Percentiles rank a stretch among this genome's conserved stretches.
Evolutionary conservation across 2,888 invertebrate species (phyloP).

Genomic region (Cheilosia impressa): DNA sequence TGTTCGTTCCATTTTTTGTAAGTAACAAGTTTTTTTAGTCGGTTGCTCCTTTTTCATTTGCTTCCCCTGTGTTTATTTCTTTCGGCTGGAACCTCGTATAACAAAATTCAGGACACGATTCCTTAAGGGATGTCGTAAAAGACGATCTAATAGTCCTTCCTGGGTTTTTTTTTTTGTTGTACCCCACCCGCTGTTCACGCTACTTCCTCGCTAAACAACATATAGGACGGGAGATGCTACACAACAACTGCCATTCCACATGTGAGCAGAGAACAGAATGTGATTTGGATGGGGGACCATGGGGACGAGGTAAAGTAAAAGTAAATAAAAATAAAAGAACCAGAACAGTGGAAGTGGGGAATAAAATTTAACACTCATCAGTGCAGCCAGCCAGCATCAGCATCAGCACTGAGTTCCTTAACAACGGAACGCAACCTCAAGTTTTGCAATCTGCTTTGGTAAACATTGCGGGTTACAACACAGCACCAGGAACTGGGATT

Average conservation of each 20-base stretch:
- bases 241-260: constrained; percentile 29
- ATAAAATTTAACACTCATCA: constrained; percentile 74
- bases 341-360: constrained; percentile 56
- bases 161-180: constrained; percentile 26
- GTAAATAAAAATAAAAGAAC: constrained; percentile 69
- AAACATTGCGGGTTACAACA: constrained; percentile 52
- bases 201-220: constrained; percentile 29
- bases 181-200: constrained; percentile 20
- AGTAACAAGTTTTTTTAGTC: constrained; percentile 36
- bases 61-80: constrained; percentile 10
- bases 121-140: constrained; percentile 73
- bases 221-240: constrained; percentile 19
- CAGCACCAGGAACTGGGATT: constrained; percentile 15
- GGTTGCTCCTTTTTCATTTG: too few relatives aligned
- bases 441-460: constrained; percentile 58
- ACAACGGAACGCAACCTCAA: constrained; percentile 55
- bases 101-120: constrained; percentile 73
- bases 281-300: not conserved
- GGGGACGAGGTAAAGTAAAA: constrained; percentile 40
- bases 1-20: constrained; percentile 53
- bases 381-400: constrained; percentile 26
- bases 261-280: constrained; percentile 44
- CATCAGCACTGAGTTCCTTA: not conserved
- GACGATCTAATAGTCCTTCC: constrained; percentile 72
- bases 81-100: constrained; percentile 54